Percentiles rank a stretch among this genome's conserved stretches.
phyloP scores from a whole-genome alignment of 2,113 vertebrate genomes.

The Crocuta crocuta region DNA sequence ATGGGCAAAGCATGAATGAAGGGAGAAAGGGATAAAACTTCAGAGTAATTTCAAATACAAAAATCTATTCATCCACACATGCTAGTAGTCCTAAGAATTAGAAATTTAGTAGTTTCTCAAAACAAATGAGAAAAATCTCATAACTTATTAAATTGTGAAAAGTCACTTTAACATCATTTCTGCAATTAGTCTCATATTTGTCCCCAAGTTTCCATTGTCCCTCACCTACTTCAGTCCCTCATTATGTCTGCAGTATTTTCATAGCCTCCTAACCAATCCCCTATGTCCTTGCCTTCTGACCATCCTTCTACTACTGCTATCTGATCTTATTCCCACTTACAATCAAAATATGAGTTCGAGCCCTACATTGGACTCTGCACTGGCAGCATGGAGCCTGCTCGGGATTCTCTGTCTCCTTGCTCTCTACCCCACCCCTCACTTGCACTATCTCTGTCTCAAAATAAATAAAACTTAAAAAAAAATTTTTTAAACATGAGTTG shows the following conservation, averaged over 20 bases:
- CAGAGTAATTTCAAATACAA: not conserved
- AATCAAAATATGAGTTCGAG: not conserved
- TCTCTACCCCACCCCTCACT: too few relatives aligned
- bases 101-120: not conserved
- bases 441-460: too few relatives aligned
- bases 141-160: conserved; percentile 14
- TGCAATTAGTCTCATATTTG: not conserved
- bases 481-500: rapidly evolving
- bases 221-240: not conserved
- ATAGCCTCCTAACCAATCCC: not conserved
- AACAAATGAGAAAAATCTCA: not conserved
- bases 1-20: not conserved
- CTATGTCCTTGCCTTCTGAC: not conserved
- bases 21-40: not conserved
- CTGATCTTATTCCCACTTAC: not conserved
- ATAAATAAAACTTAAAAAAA: too few relatives aligned
- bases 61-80: not conserved
- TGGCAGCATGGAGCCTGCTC: too few relatives aligned
- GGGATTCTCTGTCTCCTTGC: too few relatives aligned
- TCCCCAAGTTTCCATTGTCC: not conserved
- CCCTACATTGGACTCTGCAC: too few relatives aligned
- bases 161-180: not conserved
- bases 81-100: not conserved
- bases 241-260: not conserved
- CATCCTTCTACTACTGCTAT: not conserved